Evolutionary conservation across 2,797 vertebrate genomes (phyloP).

Genomic region (Pangasius mekongensis): DNA sequence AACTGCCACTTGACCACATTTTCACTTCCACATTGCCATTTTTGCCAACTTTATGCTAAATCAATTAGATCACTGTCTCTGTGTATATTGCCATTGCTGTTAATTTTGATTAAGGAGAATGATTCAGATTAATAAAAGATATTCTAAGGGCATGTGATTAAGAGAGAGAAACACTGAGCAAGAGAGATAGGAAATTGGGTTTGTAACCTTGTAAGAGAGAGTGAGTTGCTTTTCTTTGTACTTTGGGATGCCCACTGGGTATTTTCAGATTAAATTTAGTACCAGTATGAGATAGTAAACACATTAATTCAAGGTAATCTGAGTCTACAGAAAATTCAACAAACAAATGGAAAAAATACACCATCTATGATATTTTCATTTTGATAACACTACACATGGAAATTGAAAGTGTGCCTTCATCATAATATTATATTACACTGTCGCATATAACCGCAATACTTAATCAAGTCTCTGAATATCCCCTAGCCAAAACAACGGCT

Average conservation of each 20-base stretch:
- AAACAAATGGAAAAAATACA: conserved; percentile 18
- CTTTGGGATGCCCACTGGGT: conserved; percentile 17
- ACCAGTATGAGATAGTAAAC: conserved; percentile 16
- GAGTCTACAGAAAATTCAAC: conserved; percentile 30
- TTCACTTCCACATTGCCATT: conserved; percentile 66
- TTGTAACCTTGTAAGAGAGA: conserved; percentile 36
- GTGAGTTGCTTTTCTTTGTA: conserved; percentile 29
- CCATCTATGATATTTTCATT: conserved; percentile 35
- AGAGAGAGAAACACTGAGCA: background rate
- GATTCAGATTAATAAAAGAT: conserved; percentile 46
- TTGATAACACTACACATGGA: conserved; percentile 28
- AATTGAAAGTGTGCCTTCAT: conserved; percentile 37
- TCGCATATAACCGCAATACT: conserved; percentile 15
- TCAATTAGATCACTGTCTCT: conserved; percentile 68
- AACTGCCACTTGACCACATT: background rate
- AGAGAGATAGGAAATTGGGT: conserved; percentile 32
- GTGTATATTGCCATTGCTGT: conserved; percentile 66
- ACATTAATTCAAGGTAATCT: conserved; percentile 27
- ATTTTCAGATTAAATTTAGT: conserved; percentile 33
- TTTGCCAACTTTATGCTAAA: conserved; percentile 55
- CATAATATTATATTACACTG: conserved; percentile 38
- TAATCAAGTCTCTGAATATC: conserved; percentile 44
- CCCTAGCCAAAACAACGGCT: conserved; percentile 42
- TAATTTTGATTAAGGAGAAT: conserved; percentile 49
- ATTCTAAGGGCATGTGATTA: conserved; percentile 2